Conservation (phyloP, 2,888 invertebrate genomes). For the Lapara coniferarum region DNA sequence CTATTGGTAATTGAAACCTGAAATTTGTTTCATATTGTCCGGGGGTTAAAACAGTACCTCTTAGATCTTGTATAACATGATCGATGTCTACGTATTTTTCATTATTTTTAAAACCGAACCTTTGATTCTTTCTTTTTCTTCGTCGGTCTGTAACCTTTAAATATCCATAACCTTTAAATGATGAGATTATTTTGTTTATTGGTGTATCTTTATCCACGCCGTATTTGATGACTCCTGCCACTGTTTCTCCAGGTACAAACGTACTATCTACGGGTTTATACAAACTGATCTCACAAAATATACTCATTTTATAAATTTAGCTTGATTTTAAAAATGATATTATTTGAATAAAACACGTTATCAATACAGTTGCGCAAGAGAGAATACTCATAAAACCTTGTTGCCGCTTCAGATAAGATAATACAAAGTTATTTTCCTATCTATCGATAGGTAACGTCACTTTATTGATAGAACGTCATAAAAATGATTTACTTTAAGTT, state of each 20-base stretch:
- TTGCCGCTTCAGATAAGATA: neutral
- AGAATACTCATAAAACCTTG: neutral
- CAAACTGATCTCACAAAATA: constrained; percentile 50
- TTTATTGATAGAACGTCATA: neutral
- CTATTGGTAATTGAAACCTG: constrained; percentile 45
- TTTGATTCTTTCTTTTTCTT: constrained; percentile 25
- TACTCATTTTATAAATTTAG: constrained; percentile 44
- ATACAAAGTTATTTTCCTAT: neutral
- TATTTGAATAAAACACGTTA: neutral
- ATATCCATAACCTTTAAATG: constrained; percentile 43
- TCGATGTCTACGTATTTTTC: constrained; percentile 43
- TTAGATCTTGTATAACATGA: constrained; percentile 35
- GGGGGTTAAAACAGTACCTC: constrained; percentile 28
- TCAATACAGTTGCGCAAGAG: neutral
- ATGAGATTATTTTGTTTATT: constrained; percentile 45
- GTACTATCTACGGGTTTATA: constrained; percentile 44
- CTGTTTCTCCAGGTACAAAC: constrained; percentile 44
- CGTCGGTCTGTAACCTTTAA: constrained; percentile 31
- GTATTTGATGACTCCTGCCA: constrained; percentile 52
- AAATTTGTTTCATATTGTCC: constrained; percentile 47
- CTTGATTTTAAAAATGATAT: neutral
- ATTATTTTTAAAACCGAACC: constrained; percentile 28
- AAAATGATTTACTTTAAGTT: neutral
- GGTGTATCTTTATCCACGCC: constrained; percentile 46
- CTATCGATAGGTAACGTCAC: neutral